Conservation (phyloP, 2,888 invertebrate genomes). For the Rotaria sp. region DNA sequence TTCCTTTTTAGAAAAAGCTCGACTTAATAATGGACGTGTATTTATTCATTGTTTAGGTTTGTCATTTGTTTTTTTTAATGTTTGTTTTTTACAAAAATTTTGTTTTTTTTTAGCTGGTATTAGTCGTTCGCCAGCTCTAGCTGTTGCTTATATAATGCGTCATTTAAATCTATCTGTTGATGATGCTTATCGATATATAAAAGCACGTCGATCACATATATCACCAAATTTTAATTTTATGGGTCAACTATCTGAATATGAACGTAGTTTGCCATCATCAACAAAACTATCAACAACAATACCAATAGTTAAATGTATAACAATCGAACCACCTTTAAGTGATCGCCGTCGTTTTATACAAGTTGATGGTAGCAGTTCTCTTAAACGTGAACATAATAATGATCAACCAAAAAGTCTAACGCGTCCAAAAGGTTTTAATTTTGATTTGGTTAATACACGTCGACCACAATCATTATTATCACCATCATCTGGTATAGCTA, state of each 20-base stretch:
- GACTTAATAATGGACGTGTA: conserved; percentile 20
- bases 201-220: conserved; percentile 60
- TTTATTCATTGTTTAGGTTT: conserved; percentile 36
- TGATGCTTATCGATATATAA: conserved; percentile 56
- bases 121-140: conserved; percentile 39
- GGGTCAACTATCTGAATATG: conserved; percentile 61
- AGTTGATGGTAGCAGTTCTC: neutral
- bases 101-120: conserved; percentile 30
- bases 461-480: neutral
- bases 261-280: conserved; percentile 44
- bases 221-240: conserved; percentile 64
- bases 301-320: neutral
- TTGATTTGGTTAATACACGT: conserved; percentile 3
- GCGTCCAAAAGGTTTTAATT: conserved; percentile 21
- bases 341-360: neutral
- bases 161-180: conserved; percentile 30
- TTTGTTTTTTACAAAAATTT: no score
- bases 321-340: neutral
- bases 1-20: conserved; percentile 26
- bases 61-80: neutral
- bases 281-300: no score
- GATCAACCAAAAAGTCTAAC: neutral
- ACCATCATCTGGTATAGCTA: conserved; percentile 21
- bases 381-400: conserved; percentile 1
- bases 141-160: conserved; percentile 40